Conservation (phyloP, 1,140 invertebrate species). For the Hyles vespertilio region DNA sequence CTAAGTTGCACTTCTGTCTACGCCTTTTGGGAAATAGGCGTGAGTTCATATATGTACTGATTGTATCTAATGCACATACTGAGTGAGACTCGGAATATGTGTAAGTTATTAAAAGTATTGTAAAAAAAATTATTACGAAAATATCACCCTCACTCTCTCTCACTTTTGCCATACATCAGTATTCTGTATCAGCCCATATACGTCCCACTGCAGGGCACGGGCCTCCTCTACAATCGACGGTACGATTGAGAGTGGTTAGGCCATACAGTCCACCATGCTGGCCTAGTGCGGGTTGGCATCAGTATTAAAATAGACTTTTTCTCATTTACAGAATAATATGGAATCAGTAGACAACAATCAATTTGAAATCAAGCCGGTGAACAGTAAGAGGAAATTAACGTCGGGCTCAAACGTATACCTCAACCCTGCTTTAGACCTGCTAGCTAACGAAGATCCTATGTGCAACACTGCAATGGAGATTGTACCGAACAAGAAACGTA, state of each 20-base stretch:
- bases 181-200: too few relatives aligned
- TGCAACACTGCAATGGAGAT: slow-evolving; percentile 74
- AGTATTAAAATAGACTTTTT: slow-evolving; percentile 1
- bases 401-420: slow-evolving; percentile 59
- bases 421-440: slow-evolving; percentile 66
- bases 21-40: too few relatives aligned
- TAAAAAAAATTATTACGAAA: background rate
- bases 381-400: slow-evolving; percentile 60
- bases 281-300: too few relatives aligned
- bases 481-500: slow-evolving; percentile 57
- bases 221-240: too few relatives aligned
- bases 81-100: too few relatives aligned
- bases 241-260: too few relatives aligned
- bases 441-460: slow-evolving; percentile 69
- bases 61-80: too few relatives aligned
- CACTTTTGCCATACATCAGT: too few relatives aligned
- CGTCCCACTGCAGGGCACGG: too few relatives aligned
- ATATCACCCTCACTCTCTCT: background rate
- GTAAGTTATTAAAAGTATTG: background rate
- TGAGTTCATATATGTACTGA: too few relatives aligned
- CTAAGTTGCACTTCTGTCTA: too few relatives aligned
- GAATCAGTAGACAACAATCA: slow-evolving; percentile 68
- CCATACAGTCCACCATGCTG: too few relatives aligned
- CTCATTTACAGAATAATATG: slow-evolving; percentile 47
- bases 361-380: slow-evolving; percentile 62